phyloP scores from a whole-genome alignment of 2,797 vertebrate species.

The Myotis planiceps region DNA sequence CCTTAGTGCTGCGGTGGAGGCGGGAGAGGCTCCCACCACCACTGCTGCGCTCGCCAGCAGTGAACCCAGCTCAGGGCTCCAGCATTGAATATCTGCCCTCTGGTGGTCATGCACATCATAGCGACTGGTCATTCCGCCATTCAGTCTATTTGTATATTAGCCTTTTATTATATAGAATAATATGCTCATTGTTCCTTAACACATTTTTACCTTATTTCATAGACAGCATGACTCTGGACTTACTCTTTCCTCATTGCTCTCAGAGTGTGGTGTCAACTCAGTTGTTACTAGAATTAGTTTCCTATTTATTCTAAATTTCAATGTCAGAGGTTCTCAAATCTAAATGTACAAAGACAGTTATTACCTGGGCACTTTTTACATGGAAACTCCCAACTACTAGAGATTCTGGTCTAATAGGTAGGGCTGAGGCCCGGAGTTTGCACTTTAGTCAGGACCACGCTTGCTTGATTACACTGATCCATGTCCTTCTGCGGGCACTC shows the following conservation, averaged over 20 bases:
- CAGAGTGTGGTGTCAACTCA: not conserved
- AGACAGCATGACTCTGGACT: not conserved
- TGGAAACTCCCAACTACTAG: not conserved
- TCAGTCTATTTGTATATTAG: too few species aligned
- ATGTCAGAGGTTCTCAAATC: not conserved
- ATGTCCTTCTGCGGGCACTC: not conserved
- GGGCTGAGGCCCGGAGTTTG: not conserved
- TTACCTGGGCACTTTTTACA: not conserved
- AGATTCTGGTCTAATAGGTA: not conserved
- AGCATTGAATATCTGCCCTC: too few species aligned
- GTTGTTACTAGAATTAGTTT: not conserved
- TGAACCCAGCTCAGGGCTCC: too few species aligned
- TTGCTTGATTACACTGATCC: not conserved
- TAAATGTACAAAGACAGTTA: not conserved
- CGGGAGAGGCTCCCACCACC: too few species aligned
- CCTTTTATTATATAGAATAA: not conserved
- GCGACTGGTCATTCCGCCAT: rapidly evolving
- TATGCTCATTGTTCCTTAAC: not conserved
- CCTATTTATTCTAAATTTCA: not conserved
- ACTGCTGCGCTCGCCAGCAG: too few species aligned
- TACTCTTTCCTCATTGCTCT: not conserved
- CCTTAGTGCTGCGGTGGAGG: too few species aligned
- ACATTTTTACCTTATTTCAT: not conserved
- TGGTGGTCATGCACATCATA: too few species aligned
- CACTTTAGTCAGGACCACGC: not conserved